A percentile compares a stretch with the other conserved stretches of the same genome.
phyloP scores from a whole-genome alignment of 2,888 invertebrate genomes.

The Axea sp. region DNA sequence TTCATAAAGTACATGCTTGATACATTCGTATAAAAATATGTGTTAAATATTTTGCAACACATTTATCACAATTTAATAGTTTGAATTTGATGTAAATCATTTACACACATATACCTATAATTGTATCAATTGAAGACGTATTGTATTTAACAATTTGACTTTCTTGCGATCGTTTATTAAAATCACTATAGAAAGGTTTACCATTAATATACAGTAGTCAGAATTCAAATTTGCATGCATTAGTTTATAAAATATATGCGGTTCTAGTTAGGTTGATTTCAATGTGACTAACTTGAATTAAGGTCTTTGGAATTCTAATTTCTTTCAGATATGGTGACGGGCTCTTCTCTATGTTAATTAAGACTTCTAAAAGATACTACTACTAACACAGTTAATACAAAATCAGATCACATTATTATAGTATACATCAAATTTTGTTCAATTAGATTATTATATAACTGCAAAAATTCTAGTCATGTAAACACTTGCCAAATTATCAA shows the following conservation, averaged over 20 bases:
- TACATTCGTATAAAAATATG: too few relatives aligned
- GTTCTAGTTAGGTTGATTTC: constrained; percentile 10
- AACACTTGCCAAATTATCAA: constrained; percentile 41
- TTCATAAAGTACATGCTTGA: too few relatives aligned
- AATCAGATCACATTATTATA: constrained; percentile 30
- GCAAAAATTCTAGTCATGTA: constrained; percentile 65
- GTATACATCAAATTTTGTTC: constrained; percentile 32
- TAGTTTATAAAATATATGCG: background rate
- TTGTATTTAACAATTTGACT: too few relatives aligned
- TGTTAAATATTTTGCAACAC: too few relatives aligned
- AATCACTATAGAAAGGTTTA: background rate
- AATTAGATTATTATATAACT: constrained; percentile 32
- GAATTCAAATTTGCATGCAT: constrained; percentile 15
- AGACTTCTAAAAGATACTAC: constrained; percentile 57
- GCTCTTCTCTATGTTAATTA: constrained; percentile 70
- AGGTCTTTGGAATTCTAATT: constrained; percentile 72
- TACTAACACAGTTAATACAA: constrained; percentile 66
- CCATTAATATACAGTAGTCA: background rate
- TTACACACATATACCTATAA: too few relatives aligned
- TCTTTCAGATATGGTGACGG: constrained; percentile 77
- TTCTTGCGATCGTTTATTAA: constrained; percentile 4
- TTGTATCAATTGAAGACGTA: too few relatives aligned
- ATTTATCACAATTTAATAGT: too few relatives aligned
- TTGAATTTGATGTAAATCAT: too few relatives aligned
- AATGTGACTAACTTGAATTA: constrained; percentile 46